A percentile compares a stretch with the other conserved stretches of the same genome.
Evolutionary conservation across 2,113 vertebrate genomes (phyloP).

Genomic region (Myotis yumanensis): DNA sequence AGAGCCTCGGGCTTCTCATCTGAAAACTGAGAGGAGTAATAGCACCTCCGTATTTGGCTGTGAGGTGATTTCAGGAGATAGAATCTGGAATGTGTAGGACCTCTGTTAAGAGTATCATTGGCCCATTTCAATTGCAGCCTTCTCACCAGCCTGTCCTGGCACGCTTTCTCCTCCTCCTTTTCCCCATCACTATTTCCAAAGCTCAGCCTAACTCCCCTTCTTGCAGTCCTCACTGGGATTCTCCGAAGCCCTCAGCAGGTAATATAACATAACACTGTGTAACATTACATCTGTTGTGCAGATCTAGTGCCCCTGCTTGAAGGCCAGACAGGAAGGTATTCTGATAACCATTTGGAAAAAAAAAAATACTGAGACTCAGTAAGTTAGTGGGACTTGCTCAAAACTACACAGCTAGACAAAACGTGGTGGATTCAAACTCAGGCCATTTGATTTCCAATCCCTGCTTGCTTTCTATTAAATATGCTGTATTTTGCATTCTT

Average conservation of each 20-base stretch:
- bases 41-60: not conserved
- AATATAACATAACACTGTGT: accelerated
- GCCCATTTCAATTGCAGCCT: too few species aligned
- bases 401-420: not conserved
- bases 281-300: not conserved
- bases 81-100: not conserved
- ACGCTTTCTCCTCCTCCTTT: not conserved
- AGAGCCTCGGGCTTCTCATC: not conserved
- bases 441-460: not conserved
- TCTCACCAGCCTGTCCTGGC: not conserved
- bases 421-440: not conserved
- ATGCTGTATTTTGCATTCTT: not conserved
- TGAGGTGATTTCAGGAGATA: not conserved
- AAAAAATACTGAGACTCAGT: not conserved
- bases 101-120: not conserved
- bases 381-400: not conserved
- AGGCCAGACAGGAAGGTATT: not conserved
- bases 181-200: not conserved
- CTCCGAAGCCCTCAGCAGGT: not conserved
- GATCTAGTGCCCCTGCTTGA: not conserved
- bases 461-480: not conserved
- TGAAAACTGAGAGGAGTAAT: not conserved
- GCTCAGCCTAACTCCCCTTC: not conserved
- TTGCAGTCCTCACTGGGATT: accelerated
- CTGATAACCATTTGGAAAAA: not conserved